These are phyloP conservation scores for Gymnodraco acuticeps DNA, from an alignment of 2,797 vertebrate genomes.

Conservation along the genomic window DNA sequence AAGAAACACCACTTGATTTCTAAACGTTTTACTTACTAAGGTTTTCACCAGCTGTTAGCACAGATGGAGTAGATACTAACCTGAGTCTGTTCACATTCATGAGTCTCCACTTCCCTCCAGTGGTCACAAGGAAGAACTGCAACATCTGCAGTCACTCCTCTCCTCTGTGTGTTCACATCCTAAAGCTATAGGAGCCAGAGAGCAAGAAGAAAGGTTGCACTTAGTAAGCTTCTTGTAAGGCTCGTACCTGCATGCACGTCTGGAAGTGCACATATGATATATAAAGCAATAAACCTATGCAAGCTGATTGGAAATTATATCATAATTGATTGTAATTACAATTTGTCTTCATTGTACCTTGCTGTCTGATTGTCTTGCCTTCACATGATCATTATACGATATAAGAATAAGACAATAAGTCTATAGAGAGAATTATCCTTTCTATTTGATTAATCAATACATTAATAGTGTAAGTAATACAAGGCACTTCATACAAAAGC, in stretches of 20 bases:
- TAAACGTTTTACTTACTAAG: not conserved
- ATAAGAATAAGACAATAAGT: not conserved
- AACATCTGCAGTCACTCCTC: not conserved
- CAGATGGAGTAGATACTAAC: not conserved
- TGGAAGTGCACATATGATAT: not conserved
- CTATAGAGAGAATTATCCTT: not conserved
- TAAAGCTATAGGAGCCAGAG: not conserved
- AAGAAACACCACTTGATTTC: not conserved
- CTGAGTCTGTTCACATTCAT: not conserved
- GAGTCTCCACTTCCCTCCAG: conserved; percentile 29
- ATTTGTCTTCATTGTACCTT: not conserved
- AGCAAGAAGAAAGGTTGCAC: not conserved
- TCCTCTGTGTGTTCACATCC: not conserved
- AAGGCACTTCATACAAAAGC: not conserved
- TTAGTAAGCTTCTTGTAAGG: not conserved
- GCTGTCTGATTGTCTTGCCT: not conserved
- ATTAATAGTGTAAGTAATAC: not conserved
- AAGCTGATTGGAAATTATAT: not conserved
- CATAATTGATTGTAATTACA: not conserved
- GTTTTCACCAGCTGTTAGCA: conserved; percentile 9
- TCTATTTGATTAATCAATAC: not conserved
- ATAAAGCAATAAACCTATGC: not conserved
- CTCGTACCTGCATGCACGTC: not conserved
- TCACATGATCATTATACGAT: not conserved
- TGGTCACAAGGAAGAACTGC: conserved; percentile 29